phyloP scores from a whole-genome alignment of 2,797 vertebrate species.

The Anguilla pacifica region DNA sequence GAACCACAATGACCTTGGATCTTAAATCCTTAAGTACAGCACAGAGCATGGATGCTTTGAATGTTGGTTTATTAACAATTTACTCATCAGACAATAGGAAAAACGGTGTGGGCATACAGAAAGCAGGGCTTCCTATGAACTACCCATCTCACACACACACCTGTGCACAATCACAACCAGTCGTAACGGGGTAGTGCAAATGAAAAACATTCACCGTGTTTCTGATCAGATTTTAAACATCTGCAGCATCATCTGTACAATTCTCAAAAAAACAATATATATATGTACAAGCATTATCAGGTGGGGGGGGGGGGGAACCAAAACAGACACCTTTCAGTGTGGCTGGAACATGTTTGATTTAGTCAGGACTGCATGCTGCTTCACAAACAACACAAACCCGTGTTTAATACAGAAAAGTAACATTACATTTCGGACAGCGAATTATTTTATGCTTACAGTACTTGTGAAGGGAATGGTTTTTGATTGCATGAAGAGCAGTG shows the following conservation, averaged over 20 bases:
- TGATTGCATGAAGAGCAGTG: neutral
- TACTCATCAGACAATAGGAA: conserved; percentile 51
- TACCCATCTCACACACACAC: conserved; percentile 34
- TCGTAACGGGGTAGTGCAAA: conserved; percentile 1
- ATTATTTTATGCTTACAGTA: conserved; percentile 7
- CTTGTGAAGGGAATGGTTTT: conserved; percentile 2
- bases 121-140: conserved; percentile 29
- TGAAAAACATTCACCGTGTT: neutral
- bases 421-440: neutral
- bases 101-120: conserved; percentile 52
- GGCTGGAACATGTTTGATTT: neutral
- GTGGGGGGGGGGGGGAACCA: neutral
- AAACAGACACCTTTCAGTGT: neutral
- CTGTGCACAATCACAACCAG: neutral
- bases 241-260: conserved; percentile 20
- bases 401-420: neutral
- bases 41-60: conserved; percentile 38
- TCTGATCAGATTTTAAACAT: neutral
- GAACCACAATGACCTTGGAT: neutral
- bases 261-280: neutral
- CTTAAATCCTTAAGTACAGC: neutral
- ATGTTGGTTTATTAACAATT: conserved; percentile 76
- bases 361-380: neutral
- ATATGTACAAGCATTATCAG: neutral
- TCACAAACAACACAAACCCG: neutral